A percentile compares a stretch with the other conserved stretches of the same genome.
Conservation (phyloP, 1,140 invertebrate genomes). For the Coelopa frigida region DNA sequence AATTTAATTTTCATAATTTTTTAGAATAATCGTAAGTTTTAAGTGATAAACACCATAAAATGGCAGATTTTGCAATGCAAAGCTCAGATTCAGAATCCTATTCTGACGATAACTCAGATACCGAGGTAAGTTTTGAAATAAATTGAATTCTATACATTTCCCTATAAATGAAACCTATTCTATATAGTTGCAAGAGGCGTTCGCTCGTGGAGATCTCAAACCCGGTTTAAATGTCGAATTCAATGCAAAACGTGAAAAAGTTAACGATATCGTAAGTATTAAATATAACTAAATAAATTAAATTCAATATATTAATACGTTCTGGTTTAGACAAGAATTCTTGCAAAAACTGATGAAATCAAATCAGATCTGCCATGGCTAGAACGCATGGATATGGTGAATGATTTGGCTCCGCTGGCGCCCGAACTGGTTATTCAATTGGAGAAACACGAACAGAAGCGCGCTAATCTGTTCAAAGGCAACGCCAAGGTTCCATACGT, state of each 20-base stretch:
- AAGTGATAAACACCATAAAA: no score
- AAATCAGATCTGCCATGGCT: constrained; percentile 72
- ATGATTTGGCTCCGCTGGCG: constrained; percentile 66
- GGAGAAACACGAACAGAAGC: constrained; percentile 61
- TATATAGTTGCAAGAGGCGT: constrained; percentile 71
- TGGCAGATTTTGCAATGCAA: constrained; percentile 36
- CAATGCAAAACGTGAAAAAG: constrained; percentile 51
- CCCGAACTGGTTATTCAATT: constrained; percentile 73
- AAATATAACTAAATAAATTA: constrained; percentile 2
- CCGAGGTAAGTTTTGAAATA: constrained; percentile 21
- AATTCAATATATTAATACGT: not conserved
- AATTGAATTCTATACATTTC: not conserved
- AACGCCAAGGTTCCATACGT: constrained; percentile 60
- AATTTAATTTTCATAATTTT: not conserved
- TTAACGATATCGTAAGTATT: constrained; percentile 58
- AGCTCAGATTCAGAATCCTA: constrained; percentile 32
- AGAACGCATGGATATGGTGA: constrained; percentile 74
- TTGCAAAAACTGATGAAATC: constrained; percentile 65
- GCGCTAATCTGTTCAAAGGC: constrained; percentile 59
- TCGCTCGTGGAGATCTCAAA: constrained; percentile 70
- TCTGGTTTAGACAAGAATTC: constrained; percentile 53
- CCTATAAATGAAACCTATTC: not conserved
- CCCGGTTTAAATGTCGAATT: constrained; percentile 71
- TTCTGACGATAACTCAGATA: constrained; percentile 38
- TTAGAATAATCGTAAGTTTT: not conserved